Percentiles rank a stretch among this genome's conserved stretches.
Conservation (phyloP, 2,888 invertebrate genomes). For the Mesorhabditis spiculigera region DNA sequence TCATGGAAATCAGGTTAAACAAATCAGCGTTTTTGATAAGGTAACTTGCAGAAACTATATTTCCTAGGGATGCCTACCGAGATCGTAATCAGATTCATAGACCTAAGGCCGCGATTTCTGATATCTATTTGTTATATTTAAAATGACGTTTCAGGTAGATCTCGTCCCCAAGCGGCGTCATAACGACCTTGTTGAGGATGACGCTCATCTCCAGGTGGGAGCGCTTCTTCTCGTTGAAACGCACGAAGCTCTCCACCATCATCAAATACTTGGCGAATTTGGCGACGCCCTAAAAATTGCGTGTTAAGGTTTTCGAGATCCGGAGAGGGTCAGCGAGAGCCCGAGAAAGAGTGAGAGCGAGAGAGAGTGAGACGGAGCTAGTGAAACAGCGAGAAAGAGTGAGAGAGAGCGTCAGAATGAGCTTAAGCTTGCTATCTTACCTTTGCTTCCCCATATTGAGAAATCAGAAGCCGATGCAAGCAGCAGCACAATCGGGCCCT, state of each 20-base stretch:
- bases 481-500: background rate
- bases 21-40: too few species aligned
- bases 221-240: slow-evolving; percentile 10
- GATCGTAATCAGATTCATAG: too few species aligned
- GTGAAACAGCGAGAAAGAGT: too few species aligned
- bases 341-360: background rate
- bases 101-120: too few species aligned
- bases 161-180: slow-evolving; percentile 29
- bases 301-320: slow-evolving; percentile 12
- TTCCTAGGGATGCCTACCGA: too few species aligned
- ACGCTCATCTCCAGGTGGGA: slow-evolving; percentile 23
- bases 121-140: background rate
- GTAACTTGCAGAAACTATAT: too few species aligned
- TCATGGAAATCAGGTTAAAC: too few species aligned
- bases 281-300: background rate
- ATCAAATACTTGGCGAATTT: background rate
- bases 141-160: slow-evolving; percentile 25
- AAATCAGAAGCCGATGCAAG: background rate
- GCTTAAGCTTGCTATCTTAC: background rate
- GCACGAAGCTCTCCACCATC: slow-evolving; percentile 8
- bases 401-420: background rate
- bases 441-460: background rate
- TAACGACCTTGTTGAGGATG: slow-evolving; percentile 21
- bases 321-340: slow-evolving; percentile 10
- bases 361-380: too few species aligned